These are phyloP conservation scores for Mycteria americana DNA, from an alignment of 2,797 vertebrate species.

Conservation along the genomic window DNA sequence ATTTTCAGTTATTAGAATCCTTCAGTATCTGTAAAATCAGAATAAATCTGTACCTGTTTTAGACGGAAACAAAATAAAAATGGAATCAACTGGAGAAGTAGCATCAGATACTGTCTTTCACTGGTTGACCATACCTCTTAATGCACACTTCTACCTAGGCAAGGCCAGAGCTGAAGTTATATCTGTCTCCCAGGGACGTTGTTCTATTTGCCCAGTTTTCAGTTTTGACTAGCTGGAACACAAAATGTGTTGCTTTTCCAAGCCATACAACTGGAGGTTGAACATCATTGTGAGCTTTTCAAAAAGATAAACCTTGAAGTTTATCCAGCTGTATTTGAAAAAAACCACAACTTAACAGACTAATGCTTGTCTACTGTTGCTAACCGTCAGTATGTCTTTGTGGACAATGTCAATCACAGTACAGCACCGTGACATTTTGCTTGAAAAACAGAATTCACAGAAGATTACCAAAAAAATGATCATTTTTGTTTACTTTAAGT, in stretches of 20 bases:
- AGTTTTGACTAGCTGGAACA: neutral
- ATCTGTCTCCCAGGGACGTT: neutral
- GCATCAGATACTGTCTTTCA: neutral
- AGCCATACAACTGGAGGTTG: neutral
- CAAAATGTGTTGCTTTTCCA: neutral
- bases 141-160: neutral
- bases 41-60: neutral
- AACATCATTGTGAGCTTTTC: neutral
- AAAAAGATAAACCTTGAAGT: neutral
- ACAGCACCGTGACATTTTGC: neutral
- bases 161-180: neutral
- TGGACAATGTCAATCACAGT: neutral
- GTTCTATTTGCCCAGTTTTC: neutral
- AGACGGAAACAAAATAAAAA: neutral
- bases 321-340: neutral
- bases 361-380: neutral
- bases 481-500: neutral
- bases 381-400: neutral
- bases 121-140: neutral
- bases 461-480: neutral
- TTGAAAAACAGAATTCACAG: neutral
- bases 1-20: neutral
- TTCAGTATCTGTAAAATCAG: neutral
- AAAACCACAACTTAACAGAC: neutral
- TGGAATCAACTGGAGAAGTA: neutral